Conservation (phyloP, 2,888 invertebrate species). For the Drosophila picticornis region DNA sequence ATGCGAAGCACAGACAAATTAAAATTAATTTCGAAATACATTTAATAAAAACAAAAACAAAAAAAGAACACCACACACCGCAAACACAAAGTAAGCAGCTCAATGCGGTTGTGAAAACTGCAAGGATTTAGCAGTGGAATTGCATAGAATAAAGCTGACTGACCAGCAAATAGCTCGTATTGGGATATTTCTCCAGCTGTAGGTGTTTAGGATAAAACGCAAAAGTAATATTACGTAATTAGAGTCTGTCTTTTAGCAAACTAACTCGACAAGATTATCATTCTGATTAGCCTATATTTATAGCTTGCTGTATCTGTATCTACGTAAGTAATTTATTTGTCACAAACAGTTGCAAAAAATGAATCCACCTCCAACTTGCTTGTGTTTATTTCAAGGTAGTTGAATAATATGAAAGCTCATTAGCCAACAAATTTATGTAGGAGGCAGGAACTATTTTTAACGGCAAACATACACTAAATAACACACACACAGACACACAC, state of each 20-base stretch:
- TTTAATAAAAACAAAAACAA: constrained; percentile 19
- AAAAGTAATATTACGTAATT: not conserved
- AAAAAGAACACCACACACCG: constrained; percentile 36
- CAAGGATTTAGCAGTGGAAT: not conserved
- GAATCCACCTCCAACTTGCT: not conserved
- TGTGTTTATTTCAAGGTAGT: not conserved
- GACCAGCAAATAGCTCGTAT: constrained; percentile 10
- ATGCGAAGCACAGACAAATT: constrained; percentile 28
- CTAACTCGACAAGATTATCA: not conserved
- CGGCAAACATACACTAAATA: constrained; percentile 9
- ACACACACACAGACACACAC: constrained; percentile 17
- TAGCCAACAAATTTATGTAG: constrained; percentile 49
- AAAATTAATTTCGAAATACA: constrained; percentile 48
- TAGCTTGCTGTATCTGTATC: not conserved
- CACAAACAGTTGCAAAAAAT: not conserved
- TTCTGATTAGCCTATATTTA: not conserved
- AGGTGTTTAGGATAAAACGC: not conserved
- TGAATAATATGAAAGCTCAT: constrained; percentile 68
- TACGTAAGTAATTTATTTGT: not conserved
- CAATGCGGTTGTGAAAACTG: constrained; percentile 29
- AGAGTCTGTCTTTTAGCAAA: not conserved
- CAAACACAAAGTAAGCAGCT: constrained; percentile 47
- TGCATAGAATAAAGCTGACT: too few species aligned
- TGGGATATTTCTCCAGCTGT: not conserved
- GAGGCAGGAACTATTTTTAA: constrained; percentile 44